phyloP scores from a whole-genome alignment of 2,888 invertebrate species.

The Phania funesta region DNA sequence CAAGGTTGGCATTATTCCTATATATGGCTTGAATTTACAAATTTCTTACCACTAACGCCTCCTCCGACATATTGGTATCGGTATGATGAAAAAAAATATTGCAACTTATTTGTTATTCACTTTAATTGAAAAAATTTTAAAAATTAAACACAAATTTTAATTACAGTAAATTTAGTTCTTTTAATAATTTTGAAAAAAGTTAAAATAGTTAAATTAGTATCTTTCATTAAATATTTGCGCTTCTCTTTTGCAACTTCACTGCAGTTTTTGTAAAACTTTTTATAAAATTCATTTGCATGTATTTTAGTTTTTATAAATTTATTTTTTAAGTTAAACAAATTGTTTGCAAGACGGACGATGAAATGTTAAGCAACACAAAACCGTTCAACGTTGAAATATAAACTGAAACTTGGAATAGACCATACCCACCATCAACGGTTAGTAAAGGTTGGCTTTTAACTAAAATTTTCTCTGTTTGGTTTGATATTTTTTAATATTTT shows the following conservation, averaged over 20 bases:
- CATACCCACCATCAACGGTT: constrained; percentile 36
- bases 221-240: no score
- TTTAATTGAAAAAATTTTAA: background rate
- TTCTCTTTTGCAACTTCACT: no score
- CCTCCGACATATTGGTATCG: constrained; percentile 58
- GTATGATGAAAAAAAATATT: background rate
- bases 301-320: constrained; percentile 7
- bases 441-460: constrained; percentile 53
- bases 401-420: constrained; percentile 64
- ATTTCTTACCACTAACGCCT: constrained; percentile 63
- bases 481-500: constrained; percentile 44
- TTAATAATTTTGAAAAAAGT: no score
- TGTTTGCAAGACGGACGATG: constrained; percentile 17
- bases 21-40: no score
- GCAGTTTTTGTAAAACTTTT: constrained; percentile 15
- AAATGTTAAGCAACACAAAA: constrained; percentile 41
- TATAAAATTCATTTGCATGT: constrained; percentile 1
- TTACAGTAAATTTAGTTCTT: background rate
- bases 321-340: constrained; percentile 3
- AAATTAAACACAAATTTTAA: constrained; percentile 15
- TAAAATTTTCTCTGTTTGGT: constrained; percentile 35
- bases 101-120: background rate
- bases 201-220: no score
- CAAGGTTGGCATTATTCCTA: no score
- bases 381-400: constrained; percentile 56